Evolutionary conservation across 1,140 invertebrate genomes (phyloP), one percentile per base, ranked within the genome.

Genomic region (Zophobas morio): DNA sequence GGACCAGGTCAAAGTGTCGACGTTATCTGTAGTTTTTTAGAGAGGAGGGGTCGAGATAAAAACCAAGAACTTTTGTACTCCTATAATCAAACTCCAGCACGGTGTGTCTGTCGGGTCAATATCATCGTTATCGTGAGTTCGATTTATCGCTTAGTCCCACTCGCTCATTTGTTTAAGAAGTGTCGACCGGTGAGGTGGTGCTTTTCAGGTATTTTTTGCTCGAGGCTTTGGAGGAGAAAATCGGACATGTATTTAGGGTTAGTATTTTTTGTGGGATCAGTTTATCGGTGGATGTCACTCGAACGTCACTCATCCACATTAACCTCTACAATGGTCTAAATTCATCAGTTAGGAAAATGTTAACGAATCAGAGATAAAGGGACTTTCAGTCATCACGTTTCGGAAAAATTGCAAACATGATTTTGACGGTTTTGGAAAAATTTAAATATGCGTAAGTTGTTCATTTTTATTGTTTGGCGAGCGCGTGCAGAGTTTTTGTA

Each of bases 31-130:
- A 51, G 20, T 40, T n/a, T 20, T 60, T 60, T 60, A 20, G 35
- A 33, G 60, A 36, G 60, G 60, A 66, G 60, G 60, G 60, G 35
- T 66, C n/a, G 39, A 34, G 60, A 66, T 66, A 66, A 66, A 66
- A 66, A 37, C 39, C 37, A 63, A 63, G 57, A 63, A 63, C 57
- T 39, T 42, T 20, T 51, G 20, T 51, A 20, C 6, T 51, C 49
- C n/a, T 51, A 51, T 51, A 20, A 51, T 51, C 49, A 32, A 32
- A 42, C 20, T 40, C 20, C 60, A 66, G 42, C n/a, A 51, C 49
- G 3, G 42, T 60, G 49, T 39, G 60, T 66, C 60, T 42, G 20
- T 51, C 49, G 49, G n/a, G 33, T 66, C 36, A 36, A 60, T 60
- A 66, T 66, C 60, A 42, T 8, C 8, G 60, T 66, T 66, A 66